phyloP scores from a whole-genome alignment of 2,888 invertebrate species.

The Caenorhabditis sp. region DNA sequence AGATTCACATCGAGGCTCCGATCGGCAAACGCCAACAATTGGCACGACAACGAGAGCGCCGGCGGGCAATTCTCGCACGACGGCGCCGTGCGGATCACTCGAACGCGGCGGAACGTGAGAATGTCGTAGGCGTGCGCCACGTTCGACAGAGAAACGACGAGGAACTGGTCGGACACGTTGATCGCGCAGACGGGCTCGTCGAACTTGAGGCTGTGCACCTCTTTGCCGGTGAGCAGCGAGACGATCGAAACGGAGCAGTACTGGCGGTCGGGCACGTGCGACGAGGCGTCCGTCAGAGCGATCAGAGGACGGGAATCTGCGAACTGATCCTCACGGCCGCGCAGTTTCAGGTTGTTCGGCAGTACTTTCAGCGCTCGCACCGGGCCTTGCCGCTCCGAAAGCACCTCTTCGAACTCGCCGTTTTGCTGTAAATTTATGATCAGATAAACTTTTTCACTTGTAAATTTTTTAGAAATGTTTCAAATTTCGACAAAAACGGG shows the following conservation, averaged over 20 bases:
- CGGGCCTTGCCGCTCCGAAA: slow-evolving; percentile 93
- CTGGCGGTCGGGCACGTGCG: slow-evolving; percentile 75
- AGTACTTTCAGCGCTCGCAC: slow-evolving; percentile 86
- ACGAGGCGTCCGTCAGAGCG: slow-evolving; percentile 73
- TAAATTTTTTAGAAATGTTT: no score
- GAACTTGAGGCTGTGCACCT: slow-evolving; percentile 79
- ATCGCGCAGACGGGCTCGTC: slow-evolving; percentile 79
- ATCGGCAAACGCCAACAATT: slow-evolving; percentile 73
- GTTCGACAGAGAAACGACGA: slow-evolving; percentile 74
- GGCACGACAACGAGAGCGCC: slow-evolving; percentile 67
- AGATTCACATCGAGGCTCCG: slow-evolving; percentile 79
- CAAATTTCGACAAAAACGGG: no score
- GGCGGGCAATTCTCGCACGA: slow-evolving; percentile 66
- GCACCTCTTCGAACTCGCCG: slow-evolving; percentile 93
- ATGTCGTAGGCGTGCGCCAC: slow-evolving; percentile 80
- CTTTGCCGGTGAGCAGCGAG: slow-evolving; percentile 80
- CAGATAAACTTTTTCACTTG: no score
- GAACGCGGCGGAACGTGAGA: slow-evolving; percentile 62
- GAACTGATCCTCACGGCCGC: slow-evolving; percentile 20
- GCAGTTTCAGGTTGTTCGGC: slow-evolving; percentile 43
- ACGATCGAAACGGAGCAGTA: slow-evolving; percentile 80
- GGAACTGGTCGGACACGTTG: slow-evolving; percentile 75
- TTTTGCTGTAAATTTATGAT: slow-evolving; percentile 86
- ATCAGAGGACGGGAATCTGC: slow-evolving; percentile 68
- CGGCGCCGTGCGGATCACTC: slow-evolving; percentile 60